Base-by-base conservation (phyloP, 1,140 invertebrate species). In the Helicoverpa armigera region DNA sequence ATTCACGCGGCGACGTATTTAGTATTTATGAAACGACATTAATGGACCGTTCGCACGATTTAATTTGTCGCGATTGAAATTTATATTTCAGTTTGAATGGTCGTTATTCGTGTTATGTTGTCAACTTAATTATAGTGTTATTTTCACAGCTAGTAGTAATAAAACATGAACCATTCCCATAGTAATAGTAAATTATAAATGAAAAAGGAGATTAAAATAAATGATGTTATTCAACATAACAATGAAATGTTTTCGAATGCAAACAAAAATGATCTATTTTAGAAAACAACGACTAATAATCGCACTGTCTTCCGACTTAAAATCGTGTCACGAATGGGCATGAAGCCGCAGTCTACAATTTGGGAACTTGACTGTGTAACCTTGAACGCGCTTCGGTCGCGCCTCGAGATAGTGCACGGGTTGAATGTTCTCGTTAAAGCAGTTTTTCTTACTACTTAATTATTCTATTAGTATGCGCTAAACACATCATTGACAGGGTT, bases 381-480 rank as follows among this genome's bases (percentile, higher is more conserved):
- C 76, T 79, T 79, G 76, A 78, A 70, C 58, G 69, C 48, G 16
- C 18, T 51, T 13, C 69, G 69, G 69, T 72, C 50, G 69, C 16
- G 16, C 13, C 58, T 12, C 65, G 43, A 65, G 63, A 79, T 79
- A 79, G 65, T 79, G 76, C 65, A 43, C 76, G 65, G 53, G 76
- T 79, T 79, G 76, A 79, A 79, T 18, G 76, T 58, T 56, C 76
- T 69, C 76, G 76, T 70, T 79, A 69, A 76, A 67, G 60, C 48
- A 35, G 69, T 81, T 81, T 81, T 81, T 76, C 80, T 79, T 56
- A 67, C 73, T 63, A 63, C 51, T 81, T 81, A 81, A 81, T 81
- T 81, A 65, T 69, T 81, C 80, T 76, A 81, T 81, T 76, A 70
- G 80, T 81, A 81, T 81, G 80, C 80, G 53, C 48, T 58, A 51